Base-by-base conservation (phyloP, 2,888 invertebrate species). In the Miltochrista miniata region DNA sequence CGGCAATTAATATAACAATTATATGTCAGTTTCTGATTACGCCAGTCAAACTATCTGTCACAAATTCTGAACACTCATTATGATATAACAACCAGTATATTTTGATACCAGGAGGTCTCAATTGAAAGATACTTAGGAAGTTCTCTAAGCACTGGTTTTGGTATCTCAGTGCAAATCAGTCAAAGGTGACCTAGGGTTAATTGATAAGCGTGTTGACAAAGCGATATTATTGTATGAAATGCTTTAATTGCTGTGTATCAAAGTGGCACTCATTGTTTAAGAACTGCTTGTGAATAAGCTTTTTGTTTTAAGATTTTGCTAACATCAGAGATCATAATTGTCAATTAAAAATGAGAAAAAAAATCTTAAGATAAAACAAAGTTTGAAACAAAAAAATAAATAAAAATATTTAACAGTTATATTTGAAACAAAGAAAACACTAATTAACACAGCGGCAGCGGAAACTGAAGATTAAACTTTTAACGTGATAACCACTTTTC, bases 161-260 rank as follows among this genome's bases (percentile, higher is more conserved):
- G 53, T 76, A 84, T 82, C 82, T 58, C 54, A 76, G 74, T 79
- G 81, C 84, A 82, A 84, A 87, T 87, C 86, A 85, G 82, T 81
- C 80, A 83, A 68, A 84, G 88, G 83, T 83, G 76, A 72, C 57
- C 61, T 49, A 51, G 74, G 84, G 85, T 87, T 83, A 81, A 62
- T 58, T 72, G 73, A 81, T 65, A 67, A 55, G 61, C 49, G 56
- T 64, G 79, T 81, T 80, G 81, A 83, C 85, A 85, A 79, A 72
- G 74, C 64, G 69, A 66, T 70, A 71, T 68, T 76, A 68, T 76
- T 75, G 70, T 78, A 70, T 74, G 62, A 71, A 65, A 63, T 68
- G 70, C 58, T 62, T 61, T 59, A 68, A 68, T 78, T 75, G 70
- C 75, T 64, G 57, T 76, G 79, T 81, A 75, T 76, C 79, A 66